phyloP scores from a whole-genome alignment of 2,113 vertebrate species.

The Desmodus rotundus region DNA sequence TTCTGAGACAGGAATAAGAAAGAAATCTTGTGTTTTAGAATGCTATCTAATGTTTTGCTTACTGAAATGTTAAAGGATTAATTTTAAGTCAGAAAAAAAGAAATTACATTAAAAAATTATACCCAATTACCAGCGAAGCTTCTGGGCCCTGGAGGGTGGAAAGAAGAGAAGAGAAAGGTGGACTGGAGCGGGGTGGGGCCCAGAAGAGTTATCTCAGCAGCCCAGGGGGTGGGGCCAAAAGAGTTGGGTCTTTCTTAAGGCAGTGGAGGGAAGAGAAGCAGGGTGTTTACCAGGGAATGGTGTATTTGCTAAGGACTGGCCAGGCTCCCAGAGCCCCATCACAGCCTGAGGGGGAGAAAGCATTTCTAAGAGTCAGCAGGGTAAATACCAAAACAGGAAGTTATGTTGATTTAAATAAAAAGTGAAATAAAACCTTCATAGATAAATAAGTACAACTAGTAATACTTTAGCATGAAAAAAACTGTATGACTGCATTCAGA shows the following conservation, averaged over 20 bases:
- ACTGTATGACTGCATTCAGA: neutral
- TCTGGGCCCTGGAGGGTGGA: neutral
- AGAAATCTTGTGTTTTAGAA: neutral
- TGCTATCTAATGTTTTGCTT: neutral
- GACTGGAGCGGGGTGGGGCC: neutral
- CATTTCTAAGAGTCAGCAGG: neutral
- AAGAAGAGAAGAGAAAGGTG: neutral
- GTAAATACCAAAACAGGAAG: neutral
- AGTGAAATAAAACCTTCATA: neutral
- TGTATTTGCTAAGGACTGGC: neutral
- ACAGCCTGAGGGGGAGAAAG: neutral
- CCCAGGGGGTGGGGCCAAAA: neutral
- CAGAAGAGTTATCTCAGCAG: neutral
- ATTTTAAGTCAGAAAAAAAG: neutral
- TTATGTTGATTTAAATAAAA: neutral
- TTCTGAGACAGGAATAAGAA: neutral
- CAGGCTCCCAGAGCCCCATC: neutral
- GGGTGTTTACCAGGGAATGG: neutral
- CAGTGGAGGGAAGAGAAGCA: neutral
- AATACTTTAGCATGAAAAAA: neutral
- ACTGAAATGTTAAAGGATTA: neutral
- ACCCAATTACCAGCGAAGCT: neutral
- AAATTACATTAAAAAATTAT: neutral
- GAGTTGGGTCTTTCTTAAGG: neutral
- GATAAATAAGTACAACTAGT: neutral